Base-by-base conservation (phyloP, 1,140 invertebrate genomes). In the Bombus difficillimus region DNA sequence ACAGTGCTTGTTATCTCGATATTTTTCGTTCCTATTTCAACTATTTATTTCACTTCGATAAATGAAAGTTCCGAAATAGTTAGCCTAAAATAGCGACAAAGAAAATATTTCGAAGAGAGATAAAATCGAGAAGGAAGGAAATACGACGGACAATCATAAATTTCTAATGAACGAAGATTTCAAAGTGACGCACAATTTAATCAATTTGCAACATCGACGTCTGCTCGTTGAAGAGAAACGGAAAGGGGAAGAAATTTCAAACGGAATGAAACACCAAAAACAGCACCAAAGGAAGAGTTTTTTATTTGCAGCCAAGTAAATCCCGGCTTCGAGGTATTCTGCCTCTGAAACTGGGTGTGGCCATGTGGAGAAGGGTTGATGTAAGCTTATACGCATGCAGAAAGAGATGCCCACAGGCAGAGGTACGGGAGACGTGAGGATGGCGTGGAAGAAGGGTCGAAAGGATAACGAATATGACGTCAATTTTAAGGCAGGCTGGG, bases 381-480 rank as follows among this genome's bases (percentile, higher is more conserved):
- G 90, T 91, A 92, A 91, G 89, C 89, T 92, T 91, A 92, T 91
- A 90, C 90, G 91, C 86, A 91, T 91, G 90, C 89, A 91, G 91
- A 88, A 90, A 87, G 90, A 86, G 89, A 89, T 90, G 88, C 88
- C 90, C 84, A 90, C 83, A 76, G 80, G 89, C 86, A 77, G 88
- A 88, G 89, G 89, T 74, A 87, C 80, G 87, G 89, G 87, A 89
- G 85, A 88, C 81, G 82, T 62, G 85, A 89, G 90, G 89, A 91
- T 84, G 78, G 86, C 89, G 82, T 84, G 92, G 92, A 93, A 93
- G 92, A 94, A 94, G 94, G 94, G 93, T 94, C 93, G 91, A 92
- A 94, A 94, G 93, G 93, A 94, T 94, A 95, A 95, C 94, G 93
- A 94, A 94, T 94, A 95, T 94, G 92, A 94, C 93, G 93, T 94